Conservation (phyloP, 2,113 vertebrate species). For the Heterotilapia buettikoferi region DNA sequence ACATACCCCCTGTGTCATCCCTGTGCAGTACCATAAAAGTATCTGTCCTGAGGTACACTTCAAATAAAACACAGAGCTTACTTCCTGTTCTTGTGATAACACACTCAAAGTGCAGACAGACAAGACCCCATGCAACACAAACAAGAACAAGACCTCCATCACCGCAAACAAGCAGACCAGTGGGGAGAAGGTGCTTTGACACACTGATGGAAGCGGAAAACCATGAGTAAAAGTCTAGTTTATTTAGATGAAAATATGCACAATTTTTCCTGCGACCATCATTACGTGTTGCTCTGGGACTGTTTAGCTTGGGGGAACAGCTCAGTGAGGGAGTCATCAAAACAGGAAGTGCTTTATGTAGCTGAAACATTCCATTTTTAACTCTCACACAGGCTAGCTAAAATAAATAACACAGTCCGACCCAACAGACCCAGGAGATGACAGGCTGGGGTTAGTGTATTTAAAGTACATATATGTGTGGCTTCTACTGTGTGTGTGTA, state of each 20-base stretch:
- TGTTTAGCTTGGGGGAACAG: conserved; percentile 27
- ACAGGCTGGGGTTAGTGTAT: neutral
- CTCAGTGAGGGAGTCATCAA: conserved; percentile 51
- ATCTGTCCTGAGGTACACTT: neutral
- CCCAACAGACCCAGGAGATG: conserved; percentile 1
- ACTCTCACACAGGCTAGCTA: conserved; percentile 47
- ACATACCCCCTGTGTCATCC: neutral
- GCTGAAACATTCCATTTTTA: conserved; percentile 74
- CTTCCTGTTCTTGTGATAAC: neutral
- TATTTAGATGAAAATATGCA: conserved; percentile 2
- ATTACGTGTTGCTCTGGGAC: conserved; percentile 39
- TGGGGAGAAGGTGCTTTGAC: neutral
- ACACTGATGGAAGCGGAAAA: neutral
- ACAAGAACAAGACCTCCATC: neutral
- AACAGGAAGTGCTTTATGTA: conserved; percentile 72
- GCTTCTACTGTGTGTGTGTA: neutral
- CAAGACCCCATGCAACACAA: neutral
- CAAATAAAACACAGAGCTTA: neutral
- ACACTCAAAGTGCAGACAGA: neutral
- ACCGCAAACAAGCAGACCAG: neutral
- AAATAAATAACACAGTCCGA: conserved; percentile 58
- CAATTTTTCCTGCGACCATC: neutral
- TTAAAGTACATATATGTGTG: neutral
- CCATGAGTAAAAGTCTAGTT: neutral
- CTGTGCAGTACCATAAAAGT: neutral